These are phyloP conservation scores for Chaetodon trifasciatus DNA, from an alignment of 2,797 vertebrate genomes.

Conservation along the genomic window DNA sequence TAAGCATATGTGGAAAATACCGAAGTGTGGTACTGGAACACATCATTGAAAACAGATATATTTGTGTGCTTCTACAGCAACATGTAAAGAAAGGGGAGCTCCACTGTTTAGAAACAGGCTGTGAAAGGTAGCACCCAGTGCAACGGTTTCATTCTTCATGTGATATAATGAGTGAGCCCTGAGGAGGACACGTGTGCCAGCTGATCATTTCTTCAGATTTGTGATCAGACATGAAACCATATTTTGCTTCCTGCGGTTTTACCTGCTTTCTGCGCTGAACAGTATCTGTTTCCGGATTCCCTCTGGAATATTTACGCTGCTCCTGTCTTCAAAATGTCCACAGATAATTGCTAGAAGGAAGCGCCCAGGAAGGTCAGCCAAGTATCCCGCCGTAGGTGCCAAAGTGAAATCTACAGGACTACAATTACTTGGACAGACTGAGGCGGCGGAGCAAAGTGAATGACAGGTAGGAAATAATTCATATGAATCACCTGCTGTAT, in stretches of 20 bases:
- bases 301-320: conserved; percentile 68
- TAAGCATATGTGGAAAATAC: conserved; percentile 60
- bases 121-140: conserved; percentile 6
- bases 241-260: conserved; percentile 24
- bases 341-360: conserved; percentile 81
- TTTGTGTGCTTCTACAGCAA: conserved; percentile 39
- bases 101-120: conserved; percentile 22
- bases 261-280: conserved; percentile 10
- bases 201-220: conserved; percentile 16
- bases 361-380: conserved; percentile 81
- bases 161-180: conserved; percentile 15
- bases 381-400: conserved; percentile 75
- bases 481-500: conserved; percentile 80
- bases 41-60: conserved; percentile 53
- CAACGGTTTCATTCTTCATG: too few relatives aligned
- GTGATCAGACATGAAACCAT: not conserved
- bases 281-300: conserved; percentile 54
- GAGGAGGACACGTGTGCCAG: too few relatives aligned
- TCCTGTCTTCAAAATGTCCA: conserved; percentile 54
- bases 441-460: conserved; percentile 76
- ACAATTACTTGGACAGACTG: conserved; percentile 76
- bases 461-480: conserved; percentile 85
- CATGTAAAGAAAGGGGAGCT: conserved; percentile 12
- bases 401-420: conserved; percentile 80
- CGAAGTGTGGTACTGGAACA: conserved; percentile 31